Percentiles rank a stretch among this genome's conserved stretches.
Evolutionary conservation across 2,888 invertebrate genomes (phyloP).

Genomic region (Caenorhabditis doughertyi): DNA sequence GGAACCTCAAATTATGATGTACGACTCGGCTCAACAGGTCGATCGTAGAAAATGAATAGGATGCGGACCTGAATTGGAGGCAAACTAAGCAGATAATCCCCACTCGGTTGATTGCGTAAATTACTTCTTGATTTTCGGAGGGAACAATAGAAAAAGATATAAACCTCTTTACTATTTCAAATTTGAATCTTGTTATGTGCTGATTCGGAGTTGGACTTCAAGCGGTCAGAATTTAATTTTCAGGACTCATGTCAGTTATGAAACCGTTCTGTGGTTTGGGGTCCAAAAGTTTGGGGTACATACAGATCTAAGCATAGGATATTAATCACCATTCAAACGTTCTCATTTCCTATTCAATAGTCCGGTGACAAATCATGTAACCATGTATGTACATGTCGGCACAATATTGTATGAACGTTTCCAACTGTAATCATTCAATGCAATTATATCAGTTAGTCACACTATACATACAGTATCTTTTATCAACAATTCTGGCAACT

Average conservation of each 20-base stretch:
- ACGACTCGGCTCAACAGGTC: conserved; percentile 44
- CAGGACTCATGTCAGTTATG: background rate
- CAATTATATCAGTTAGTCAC: conserved; percentile 62
- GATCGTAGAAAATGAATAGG: conserved; percentile 5
- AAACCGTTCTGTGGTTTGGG: background rate
- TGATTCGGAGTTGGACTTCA: too few relatives aligned
- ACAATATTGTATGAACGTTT: conserved; percentile 47
- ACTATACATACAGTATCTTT: conserved; percentile 38
- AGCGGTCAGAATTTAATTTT: background rate
- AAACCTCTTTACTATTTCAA: conserved; percentile 18
- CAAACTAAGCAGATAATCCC: conserved; percentile 62
- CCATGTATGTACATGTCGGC: conserved; percentile 52
- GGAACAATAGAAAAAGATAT: conserved; percentile 17
- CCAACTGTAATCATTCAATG: conserved; percentile 55
- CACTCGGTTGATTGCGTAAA: conserved; percentile 65
- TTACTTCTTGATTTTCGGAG: conserved; percentile 47
- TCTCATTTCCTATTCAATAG: conserved; percentile 30
- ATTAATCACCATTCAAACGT: conserved; percentile 44
- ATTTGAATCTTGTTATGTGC: conserved; percentile 17
- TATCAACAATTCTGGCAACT: conserved; percentile 16
- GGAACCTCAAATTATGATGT: conserved; percentile 60
- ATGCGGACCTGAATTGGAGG: conserved; percentile 34
- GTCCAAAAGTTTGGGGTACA: background rate
- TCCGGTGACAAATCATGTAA: conserved; percentile 41
- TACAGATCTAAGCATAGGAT: background rate